Evolutionary conservation across 92 coral and sea anemone species (phyloP).

Genomic region (Plumapathes pennacea): DNA sequence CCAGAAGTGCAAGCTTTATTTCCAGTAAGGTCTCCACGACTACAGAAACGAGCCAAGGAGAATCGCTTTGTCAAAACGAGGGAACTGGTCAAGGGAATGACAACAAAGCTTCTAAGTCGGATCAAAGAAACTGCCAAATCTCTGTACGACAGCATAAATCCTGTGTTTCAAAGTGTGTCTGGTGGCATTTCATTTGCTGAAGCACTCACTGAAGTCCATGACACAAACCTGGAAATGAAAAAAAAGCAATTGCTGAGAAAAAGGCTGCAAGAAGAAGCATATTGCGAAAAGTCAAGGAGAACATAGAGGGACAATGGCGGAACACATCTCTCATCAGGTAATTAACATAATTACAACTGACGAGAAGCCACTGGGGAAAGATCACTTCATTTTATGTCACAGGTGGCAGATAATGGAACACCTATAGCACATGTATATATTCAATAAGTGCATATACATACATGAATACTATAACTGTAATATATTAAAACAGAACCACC

Average conservation of each 20-base stretch:
- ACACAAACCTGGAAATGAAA: constrained; percentile 20
- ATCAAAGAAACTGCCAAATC: constrained; percentile 5
- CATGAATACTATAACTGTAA: no score
- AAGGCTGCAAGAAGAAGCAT: constrained; percentile 6
- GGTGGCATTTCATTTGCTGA: constrained; percentile 21
- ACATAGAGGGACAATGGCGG: constrained; percentile 15
- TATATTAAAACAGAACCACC: no score
- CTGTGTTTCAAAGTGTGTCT: constrained; percentile 7
- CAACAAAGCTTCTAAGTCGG: background rate
- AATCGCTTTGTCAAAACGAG: constrained; percentile 28
- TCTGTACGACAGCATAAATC: constrained; percentile 5
- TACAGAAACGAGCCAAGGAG: constrained; percentile 11
- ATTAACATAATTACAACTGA: no score
- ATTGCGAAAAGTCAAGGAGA: constrained; percentile 6
- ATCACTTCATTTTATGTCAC: no score
- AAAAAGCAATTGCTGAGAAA: constrained; percentile 5
- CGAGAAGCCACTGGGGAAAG: no score
- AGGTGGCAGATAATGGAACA: no score
- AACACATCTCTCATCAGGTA: constrained; percentile 21
- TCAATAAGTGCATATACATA: no score
- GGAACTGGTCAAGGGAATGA: background rate
- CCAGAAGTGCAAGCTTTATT: constrained; percentile 24
- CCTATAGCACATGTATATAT: no score
- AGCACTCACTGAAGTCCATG: constrained; percentile 21
- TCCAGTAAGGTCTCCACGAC: constrained; percentile 26